These are phyloP conservation scores for Galeruca laticollis DNA, from an alignment of 2,888 invertebrate species.

Conservation along the genomic window DNA sequence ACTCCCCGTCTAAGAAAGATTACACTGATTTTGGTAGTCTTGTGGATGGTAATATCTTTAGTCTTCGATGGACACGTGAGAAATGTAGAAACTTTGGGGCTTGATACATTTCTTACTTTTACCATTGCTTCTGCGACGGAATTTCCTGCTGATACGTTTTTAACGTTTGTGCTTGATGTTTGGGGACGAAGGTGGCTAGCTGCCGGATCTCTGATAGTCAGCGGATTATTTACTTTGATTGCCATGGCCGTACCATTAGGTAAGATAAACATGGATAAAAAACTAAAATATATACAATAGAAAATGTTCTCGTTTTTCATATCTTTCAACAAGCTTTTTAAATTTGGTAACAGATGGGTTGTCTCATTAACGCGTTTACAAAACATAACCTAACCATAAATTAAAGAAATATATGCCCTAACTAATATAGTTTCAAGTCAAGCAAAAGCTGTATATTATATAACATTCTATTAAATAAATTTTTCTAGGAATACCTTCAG, in stretches of 20 bases:
- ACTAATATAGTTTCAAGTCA: too few relatives aligned
- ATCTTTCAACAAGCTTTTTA: too few relatives aligned
- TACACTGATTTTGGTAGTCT: constrained; percentile 81
- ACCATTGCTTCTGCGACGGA: constrained; percentile 87
- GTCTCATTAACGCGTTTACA: too few relatives aligned
- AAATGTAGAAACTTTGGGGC: constrained; percentile 85
- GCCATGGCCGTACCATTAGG: constrained; percentile 82
- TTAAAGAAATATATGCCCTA: too few relatives aligned
- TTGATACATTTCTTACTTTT: constrained; percentile 88
- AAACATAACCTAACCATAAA: too few relatives aligned
- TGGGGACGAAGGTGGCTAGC: constrained; percentile 90
- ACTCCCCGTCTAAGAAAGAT: constrained; percentile 82
- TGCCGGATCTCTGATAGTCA: constrained; percentile 83
- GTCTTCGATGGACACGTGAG: constrained; percentile 91
- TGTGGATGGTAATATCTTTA: constrained; percentile 92
- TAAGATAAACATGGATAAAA: constrained; percentile 56
- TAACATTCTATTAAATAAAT: not conserved
- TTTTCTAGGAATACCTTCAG: constrained; percentile 76
- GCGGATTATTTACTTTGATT: constrained; percentile 83
- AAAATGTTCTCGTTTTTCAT: too few relatives aligned
- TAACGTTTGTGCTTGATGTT: constrained; percentile 81
- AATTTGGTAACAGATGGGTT: too few relatives aligned
- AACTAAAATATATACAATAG: too few relatives aligned
- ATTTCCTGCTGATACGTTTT: constrained; percentile 84
- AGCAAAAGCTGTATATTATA: too few relatives aligned